These are phyloP conservation scores for Zosterops japonicus DNA, from an alignment of 2,113 vertebrate genomes.

Conservation along the genomic window DNA sequence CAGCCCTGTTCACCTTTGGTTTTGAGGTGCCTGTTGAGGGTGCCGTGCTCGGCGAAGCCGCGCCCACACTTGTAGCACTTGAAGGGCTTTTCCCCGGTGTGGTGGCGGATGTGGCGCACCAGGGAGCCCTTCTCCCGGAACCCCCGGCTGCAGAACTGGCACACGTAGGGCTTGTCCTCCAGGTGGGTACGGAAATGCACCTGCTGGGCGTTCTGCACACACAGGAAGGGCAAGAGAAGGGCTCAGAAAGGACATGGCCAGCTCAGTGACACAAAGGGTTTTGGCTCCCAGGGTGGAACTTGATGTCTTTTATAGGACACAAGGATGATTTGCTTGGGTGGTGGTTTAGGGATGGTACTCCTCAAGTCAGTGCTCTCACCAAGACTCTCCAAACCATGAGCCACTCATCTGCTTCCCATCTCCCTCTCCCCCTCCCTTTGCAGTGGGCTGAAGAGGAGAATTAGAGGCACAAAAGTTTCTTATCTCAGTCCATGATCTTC, in stretches of 20 bases:
- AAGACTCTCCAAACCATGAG: neutral
- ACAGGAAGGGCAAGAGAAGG: neutral
- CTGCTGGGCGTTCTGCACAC: conserved; percentile 89
- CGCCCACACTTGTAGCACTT: conserved; percentile 90
- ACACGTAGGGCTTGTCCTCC: conserved; percentile 90
- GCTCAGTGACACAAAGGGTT: fast-evolving
- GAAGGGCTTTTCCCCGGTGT: conserved; percentile 96
- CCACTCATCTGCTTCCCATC: fast-evolving
- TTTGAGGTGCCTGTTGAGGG: conserved; percentile 91
- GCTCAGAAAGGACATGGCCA: neutral
- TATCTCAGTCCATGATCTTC: too few species aligned
- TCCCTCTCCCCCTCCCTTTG: neutral
- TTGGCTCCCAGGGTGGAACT: neutral
- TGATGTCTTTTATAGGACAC: fast-evolving
- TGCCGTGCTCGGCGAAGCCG: conserved; percentile 94
- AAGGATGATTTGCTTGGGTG: neutral
- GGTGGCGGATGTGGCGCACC: conserved; percentile 93
- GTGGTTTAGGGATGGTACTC: neutral
- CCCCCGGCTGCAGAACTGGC: conserved; percentile 87
- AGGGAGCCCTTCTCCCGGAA: conserved; percentile 96
- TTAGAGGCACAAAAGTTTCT: neutral
- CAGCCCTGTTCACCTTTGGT: conserved; percentile 85
- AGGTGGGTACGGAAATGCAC: conserved; percentile 94
- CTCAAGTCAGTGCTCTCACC: neutral
- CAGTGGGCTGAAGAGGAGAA: neutral